Base-by-base conservation (phyloP, 2,113 vertebrate genomes). In the Acrocephalus kingi region DNA sequence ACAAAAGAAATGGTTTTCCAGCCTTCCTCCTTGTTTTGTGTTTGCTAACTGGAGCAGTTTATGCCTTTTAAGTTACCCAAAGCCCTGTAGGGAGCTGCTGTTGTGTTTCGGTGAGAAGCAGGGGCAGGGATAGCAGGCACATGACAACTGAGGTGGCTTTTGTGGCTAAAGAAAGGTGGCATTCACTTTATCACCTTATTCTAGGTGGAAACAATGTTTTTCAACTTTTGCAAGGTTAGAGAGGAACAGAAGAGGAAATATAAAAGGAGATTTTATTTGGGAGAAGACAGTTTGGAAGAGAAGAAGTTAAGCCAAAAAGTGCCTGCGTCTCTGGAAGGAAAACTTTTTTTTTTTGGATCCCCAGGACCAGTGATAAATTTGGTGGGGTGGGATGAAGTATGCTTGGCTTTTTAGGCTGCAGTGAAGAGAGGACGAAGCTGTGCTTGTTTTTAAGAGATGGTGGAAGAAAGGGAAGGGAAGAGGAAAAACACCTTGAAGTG, bases 11-110 rank as follows among this genome's bases (percentile, higher is more conserved):
- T 52, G 1, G 6, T 89, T 93, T 94, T 88, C 19, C 79, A 96
- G 75, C 54, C 68, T 92, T 88, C 89, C 75, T 87, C 13, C 63
- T 71, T 27, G n/a, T 80, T 93, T 91, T 96, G 93, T 96, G 56
- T 87, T 97, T 96, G 94, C 92, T 90, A 92, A 96, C 90, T 96
- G 90, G 94, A 93, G 92, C 93, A 72, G 83, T 77, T 94, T 5
- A 71, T 93, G 69, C 92, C 52, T 33, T 96, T 93, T 59, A 48
- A 84, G 78, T 68, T 68, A 20, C 49, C 79, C 76, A 83, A 9
- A 93, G 87, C 68, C 52, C 35, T 78, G 30, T 5, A 61, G 61
- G 62, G 58, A 91, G 72, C 52, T 55, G 9, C 67, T 61, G 45
- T 48, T 80, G 80, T 86, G 37, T 88, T 88, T 74, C 92, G 51